Conservation (phyloP, 30 jellyfish, hydroid and myxozoan genomes). For the Turritopsis rubra region DNA sequence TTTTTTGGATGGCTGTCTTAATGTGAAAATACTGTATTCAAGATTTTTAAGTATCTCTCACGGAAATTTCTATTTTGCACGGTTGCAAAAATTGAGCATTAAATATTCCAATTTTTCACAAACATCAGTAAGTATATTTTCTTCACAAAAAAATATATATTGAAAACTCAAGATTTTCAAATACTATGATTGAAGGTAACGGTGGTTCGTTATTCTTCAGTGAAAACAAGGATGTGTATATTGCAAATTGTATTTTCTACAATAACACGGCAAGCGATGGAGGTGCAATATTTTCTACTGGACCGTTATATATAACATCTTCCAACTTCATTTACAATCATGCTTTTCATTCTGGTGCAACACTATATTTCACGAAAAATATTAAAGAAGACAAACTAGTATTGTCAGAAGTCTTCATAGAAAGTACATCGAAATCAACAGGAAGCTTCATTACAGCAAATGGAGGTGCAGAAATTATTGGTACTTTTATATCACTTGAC, state of each 20-base stretch:
- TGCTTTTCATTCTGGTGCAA: neutral
- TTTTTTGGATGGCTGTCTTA: neutral
- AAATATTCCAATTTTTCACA: neutral
- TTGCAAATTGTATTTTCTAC: neutral
- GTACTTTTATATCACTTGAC: neutral
- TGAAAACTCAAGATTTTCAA: neutral
- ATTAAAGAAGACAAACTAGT: neutral
- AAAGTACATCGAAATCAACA: neutral
- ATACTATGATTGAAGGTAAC: neutral
- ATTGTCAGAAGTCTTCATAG: neutral
- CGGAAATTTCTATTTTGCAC: neutral
- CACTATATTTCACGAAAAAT: neutral
- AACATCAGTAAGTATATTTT: neutral
- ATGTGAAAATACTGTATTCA: neutral
- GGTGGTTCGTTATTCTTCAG: neutral
- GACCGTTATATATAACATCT: neutral
- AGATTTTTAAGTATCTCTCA: neutral
- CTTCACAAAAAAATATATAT: neutral
- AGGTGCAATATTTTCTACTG: neutral
- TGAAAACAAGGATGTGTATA: neutral
- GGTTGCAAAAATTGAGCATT: neutral
- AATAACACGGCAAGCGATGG: neutral
- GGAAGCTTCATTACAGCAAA: neutral
- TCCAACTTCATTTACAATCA: neutral
- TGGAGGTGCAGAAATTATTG: neutral